These are phyloP conservation scores for Rhizoglyphus robini DNA, from an alignment of 1,140 invertebrate genomes.

Conservation along the genomic window DNA sequence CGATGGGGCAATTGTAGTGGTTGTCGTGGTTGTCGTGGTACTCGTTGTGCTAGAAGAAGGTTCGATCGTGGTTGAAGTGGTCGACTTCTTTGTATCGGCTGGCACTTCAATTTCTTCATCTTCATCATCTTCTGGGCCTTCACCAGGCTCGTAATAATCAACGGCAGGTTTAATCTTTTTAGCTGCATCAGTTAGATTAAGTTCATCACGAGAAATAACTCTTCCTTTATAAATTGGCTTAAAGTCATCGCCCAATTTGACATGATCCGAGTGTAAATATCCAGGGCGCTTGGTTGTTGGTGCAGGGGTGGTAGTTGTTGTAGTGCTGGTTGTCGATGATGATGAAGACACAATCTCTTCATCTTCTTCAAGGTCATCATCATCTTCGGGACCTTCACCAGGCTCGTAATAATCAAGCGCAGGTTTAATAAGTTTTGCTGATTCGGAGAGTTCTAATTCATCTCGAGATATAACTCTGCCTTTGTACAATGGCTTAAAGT, in stretches of 20 bases:
- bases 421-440: neutral
- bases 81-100: neutral
- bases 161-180: neutral
- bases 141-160: slow-evolving; percentile 7
- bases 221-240: slow-evolving; percentile 7
- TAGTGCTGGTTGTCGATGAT: neutral
- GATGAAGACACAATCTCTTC: neutral
- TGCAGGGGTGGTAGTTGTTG: neutral
- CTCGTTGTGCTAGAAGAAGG: neutral
- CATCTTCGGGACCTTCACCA: slow-evolving; percentile 2
- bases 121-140: neutral
- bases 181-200: neutral
- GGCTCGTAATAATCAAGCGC: neutral
- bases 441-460: neutral
- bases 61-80: neutral
- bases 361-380: neutral
- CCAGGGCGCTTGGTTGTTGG: neutral
- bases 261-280: neutral
- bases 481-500: slow-evolving; percentile 8
- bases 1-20: neutral
- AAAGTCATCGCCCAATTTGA: neutral
- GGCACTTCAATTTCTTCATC: neutral
- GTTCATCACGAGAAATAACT: neutral
- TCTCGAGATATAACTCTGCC: neutral
- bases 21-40: neutral